phyloP scores from a whole-genome alignment of 1,140 invertebrate genomes.

The Papilio dardanus region DNA sequence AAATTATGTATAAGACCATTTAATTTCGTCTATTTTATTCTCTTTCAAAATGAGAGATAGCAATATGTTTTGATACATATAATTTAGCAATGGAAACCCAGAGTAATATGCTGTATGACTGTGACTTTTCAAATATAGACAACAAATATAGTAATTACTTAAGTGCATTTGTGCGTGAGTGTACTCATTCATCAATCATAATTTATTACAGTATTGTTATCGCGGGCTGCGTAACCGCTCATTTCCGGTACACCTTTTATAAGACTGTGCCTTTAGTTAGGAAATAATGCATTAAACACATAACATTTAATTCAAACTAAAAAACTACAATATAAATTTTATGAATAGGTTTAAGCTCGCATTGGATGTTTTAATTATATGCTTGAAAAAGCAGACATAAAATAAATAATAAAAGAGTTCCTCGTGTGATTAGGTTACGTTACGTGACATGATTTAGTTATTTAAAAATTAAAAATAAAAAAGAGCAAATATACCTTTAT shows the following conservation, averaged over 20 bases:
- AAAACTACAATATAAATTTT: not conserved
- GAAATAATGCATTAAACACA: not conserved
- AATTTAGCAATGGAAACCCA: too few relatives aligned
- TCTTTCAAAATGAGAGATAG: too few relatives aligned
- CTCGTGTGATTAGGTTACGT: too few relatives aligned
- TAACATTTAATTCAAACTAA: not conserved
- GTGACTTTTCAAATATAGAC: not conserved
- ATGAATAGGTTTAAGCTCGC: not conserved
- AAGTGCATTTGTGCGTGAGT: conserved; percentile 50
- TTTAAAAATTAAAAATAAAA: too few relatives aligned
- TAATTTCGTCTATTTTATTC: too few relatives aligned
- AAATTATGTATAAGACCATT: too few relatives aligned
- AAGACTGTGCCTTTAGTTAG: conserved; percentile 29
- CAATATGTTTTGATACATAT: too few relatives aligned
- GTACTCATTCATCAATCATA: conserved; percentile 75
- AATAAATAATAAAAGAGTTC: too few relatives aligned
- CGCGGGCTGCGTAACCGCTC: conserved; percentile 73
- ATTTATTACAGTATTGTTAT: conserved; percentile 78
- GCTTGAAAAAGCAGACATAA: too few relatives aligned
- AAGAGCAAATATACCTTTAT: too few relatives aligned
- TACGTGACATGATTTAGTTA: too few relatives aligned
- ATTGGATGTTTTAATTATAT: too few relatives aligned
- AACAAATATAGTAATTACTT: conserved; percentile 52
- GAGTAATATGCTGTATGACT: not conserved
- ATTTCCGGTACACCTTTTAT: conserved; percentile 73